Base-by-base conservation (phyloP, 2,113 vertebrate species). In the Ailuropoda melanoleuca region DNA sequence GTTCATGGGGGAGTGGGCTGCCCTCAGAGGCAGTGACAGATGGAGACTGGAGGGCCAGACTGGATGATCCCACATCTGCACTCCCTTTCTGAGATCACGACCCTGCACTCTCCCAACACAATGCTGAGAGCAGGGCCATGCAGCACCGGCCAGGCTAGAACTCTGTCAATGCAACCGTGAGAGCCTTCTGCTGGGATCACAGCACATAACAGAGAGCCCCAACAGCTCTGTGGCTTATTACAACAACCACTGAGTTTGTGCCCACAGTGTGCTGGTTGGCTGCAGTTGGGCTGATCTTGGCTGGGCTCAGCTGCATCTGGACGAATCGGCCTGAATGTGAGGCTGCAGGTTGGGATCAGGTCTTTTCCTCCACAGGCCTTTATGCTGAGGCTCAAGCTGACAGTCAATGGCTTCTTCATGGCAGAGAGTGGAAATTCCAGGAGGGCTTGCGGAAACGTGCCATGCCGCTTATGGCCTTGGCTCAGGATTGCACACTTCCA, bases 41-140 rank as follows among this genome's bases (percentile, higher is more conserved):
- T n/a, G 58, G 46, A 37, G 50, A 4, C n/a, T 56, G 6, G 29
- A 26, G 12, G 34, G 37, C 37, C 2, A 8, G 58, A 29, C 8
- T 14, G 5, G 43, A 18, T 29, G 60, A 53, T n/a, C 31, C 43
- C 8, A 0, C 14, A 29, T 24, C 24, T 7, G 14, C n/a, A 8
- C 29, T 50, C 43, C 37, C 26, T 46, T 72, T 72, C 72, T 10
- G 39, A 55, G 50, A 31, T 13, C 23, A 6, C 39, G 62, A 62
- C 4, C 31, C 84, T 43, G 64, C 3, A 8, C 64, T 34, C 26
- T 29, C 4, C 50, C 26, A 13, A 9, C 8, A 6, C 1, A 7
- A 39, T 1, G 53, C 46, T 15, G 70, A 78, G 24, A 48, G 55
- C 13, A 0, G 0, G 77, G 15, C 50, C 23, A 0, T 6, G 6